Percentiles rank a stretch among this genome's conserved stretches.
phyloP scores from a whole-genome alignment of 2,888 invertebrate species.

The Pantelozetes paolii region DNA sequence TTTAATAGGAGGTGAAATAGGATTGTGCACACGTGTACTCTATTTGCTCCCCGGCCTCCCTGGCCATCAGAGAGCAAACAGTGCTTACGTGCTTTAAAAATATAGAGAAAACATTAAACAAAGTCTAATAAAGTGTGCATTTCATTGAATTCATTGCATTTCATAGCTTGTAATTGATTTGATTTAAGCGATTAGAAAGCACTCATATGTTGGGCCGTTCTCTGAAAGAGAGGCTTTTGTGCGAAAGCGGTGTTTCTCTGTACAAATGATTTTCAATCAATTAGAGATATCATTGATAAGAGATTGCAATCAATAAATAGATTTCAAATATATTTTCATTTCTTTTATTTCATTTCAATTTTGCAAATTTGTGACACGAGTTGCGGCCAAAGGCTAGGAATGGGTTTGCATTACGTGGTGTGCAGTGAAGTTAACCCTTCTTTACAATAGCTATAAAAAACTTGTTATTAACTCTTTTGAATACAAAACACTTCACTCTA shows the following conservation, averaged over 20 bases:
- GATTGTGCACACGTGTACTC: neutral
- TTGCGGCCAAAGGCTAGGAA: constrained; percentile 2
- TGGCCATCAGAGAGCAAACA: no score
- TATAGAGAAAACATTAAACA: constrained; percentile 9
- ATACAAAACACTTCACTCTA: neutral
- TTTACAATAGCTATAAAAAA: constrained; percentile 1
- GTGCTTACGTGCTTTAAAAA: neutral
- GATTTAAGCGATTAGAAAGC: constrained; percentile 16
- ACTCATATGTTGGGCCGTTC: constrained; percentile 15
- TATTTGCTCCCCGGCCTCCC: no score
- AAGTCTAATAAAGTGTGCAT: constrained; percentile 7
- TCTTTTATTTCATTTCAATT: neutral
- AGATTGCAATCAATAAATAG: constrained; percentile 21
- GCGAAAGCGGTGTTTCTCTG: neutral
- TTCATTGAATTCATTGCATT: constrained; percentile 9
- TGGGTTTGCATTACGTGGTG: neutral
- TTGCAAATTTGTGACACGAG: constrained; percentile 20
- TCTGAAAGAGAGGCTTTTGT: constrained; percentile 1
- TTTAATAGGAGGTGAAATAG: neutral
- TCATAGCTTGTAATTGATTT: constrained; percentile 33
- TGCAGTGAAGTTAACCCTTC: constrained; percentile 20
- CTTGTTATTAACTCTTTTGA: constrained; percentile 33
- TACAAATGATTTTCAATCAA: neutral
- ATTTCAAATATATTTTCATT: neutral
- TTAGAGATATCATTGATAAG: neutral